Percentiles rank a stretch among this genome's conserved stretches.
These are phyloP conservation scores for Dromius quadrimaculatus DNA, from an alignment of 2,888 invertebrate genomes.

Conservation along the genomic window DNA sequence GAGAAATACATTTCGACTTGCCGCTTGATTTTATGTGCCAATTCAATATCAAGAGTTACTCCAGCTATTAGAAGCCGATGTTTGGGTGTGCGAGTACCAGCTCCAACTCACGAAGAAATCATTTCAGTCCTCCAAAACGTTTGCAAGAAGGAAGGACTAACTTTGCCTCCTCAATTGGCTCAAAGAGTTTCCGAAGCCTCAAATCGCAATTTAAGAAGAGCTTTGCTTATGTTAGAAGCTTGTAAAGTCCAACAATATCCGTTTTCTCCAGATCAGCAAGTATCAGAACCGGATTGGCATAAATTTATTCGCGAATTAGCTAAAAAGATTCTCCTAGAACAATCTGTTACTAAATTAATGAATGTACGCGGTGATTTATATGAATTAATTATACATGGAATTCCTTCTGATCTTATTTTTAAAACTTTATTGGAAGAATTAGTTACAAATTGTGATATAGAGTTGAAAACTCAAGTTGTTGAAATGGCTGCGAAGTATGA, in stretches of 20 bases:
- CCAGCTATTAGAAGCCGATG: conserved; percentile 98
- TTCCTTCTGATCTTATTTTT: conserved; percentile 93
- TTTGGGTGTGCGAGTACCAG: conserved; percentile 90
- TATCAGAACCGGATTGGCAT: conserved; percentile 95
- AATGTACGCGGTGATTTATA: conserved; percentile 91
- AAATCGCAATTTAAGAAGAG: conserved; percentile 90
- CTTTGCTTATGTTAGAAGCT: conserved; percentile 93
- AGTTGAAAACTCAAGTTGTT: conserved; percentile 87
- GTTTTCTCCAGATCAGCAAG: conserved; percentile 77
- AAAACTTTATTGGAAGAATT: conserved; percentile 86
- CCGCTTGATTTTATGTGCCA: conserved; percentile 92
- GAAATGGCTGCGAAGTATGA: conserved; percentile 91
- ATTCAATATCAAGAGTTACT: conserved; percentile 94
- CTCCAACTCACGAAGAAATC: conserved; percentile 86
- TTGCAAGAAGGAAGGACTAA: conserved; percentile 85
- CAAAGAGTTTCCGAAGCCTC: conserved; percentile 82
- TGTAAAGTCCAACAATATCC: conserved; percentile 94
- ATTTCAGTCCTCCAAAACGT: conserved; percentile 71
- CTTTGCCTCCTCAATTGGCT: conserved; percentile 81
- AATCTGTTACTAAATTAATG: conserved; percentile 85
- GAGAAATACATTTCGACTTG: conserved; percentile 98
- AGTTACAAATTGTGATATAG: conserved; percentile 89
- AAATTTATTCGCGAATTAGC: conserved; percentile 89
- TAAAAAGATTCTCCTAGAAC: conserved; percentile 85
- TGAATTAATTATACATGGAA: conserved; percentile 93